phyloP scores from a whole-genome alignment of 2,797 vertebrate species.

The Pseudomugil gertrudae region DNA sequence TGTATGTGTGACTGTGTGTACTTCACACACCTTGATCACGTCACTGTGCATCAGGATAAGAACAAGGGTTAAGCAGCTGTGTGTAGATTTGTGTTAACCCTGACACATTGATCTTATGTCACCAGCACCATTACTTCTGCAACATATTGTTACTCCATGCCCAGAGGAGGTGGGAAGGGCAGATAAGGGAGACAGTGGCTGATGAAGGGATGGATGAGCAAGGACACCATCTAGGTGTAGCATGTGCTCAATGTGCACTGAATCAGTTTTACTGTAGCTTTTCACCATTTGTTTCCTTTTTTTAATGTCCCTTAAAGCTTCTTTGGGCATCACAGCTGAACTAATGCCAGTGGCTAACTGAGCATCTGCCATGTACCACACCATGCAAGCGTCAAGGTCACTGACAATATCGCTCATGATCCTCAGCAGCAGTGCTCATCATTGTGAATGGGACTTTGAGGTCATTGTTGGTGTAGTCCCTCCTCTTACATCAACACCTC shows the following conservation, averaged over 20 bases:
- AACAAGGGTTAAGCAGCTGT: constrained; percentile 69
- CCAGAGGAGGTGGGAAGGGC: constrained; percentile 38
- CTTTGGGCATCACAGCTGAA: constrained; percentile 34
- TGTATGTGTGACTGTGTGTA: constrained; percentile 31
- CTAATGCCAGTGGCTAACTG: constrained; percentile 38
- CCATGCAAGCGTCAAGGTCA: constrained; percentile 64
- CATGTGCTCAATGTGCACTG: constrained; percentile 52
- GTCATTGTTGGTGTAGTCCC: constrained; percentile 55
- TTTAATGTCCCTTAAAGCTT: constrained; percentile 34
- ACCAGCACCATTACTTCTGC: constrained; percentile 74
- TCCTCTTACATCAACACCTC: constrained; percentile 38
- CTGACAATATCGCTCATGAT: constrained; percentile 49
- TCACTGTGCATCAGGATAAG: constrained; percentile 58
- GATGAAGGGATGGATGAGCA: constrained; percentile 47
- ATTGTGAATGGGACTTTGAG: constrained; percentile 55
- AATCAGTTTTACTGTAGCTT: constrained; percentile 49
- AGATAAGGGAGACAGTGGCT: constrained; percentile 20
- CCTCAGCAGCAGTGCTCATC: constrained; percentile 44
- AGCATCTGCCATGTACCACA: constrained; percentile 40
- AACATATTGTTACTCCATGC: constrained; percentile 75
- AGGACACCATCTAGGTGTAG: constrained; percentile 64
- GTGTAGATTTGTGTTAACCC: constrained; percentile 79
- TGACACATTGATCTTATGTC: constrained; percentile 83
- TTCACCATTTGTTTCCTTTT: constrained; percentile 17
- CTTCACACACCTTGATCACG: constrained; percentile 40